These are phyloP conservation scores for Acanthurus lineatus DNA, from an alignment of 2,797 vertebrate genomes.

Conservation along the genomic window DNA sequence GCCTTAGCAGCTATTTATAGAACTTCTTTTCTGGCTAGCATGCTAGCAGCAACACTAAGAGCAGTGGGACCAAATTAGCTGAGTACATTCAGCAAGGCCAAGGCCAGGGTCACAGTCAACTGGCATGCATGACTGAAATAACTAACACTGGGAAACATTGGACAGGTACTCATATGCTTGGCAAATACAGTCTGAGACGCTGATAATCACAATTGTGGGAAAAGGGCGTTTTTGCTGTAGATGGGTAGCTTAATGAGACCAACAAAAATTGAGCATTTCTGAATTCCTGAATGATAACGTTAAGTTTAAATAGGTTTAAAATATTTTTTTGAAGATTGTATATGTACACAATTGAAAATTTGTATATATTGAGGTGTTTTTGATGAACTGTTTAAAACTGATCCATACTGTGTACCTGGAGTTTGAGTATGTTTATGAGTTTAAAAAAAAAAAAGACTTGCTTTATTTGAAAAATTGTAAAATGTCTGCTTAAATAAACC, in stretches of 20 bases:
- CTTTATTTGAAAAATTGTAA: too few relatives aligned
- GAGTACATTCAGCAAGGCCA: slow-evolving; percentile 49
- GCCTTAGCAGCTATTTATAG: slow-evolving; percentile 71
- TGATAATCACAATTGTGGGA: not conserved
- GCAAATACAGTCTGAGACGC: slow-evolving; percentile 1
- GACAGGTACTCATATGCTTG: not conserved
- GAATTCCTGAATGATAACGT: not conserved
- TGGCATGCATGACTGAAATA: slow-evolving; percentile 25
- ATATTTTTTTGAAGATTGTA: too few relatives aligned
- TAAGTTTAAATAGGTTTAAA: too few relatives aligned
- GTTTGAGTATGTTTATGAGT: too few relatives aligned
- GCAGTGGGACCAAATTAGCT: slow-evolving; percentile 66
- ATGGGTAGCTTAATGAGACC: not conserved
- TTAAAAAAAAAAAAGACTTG: too few relatives aligned
- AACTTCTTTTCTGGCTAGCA: slow-evolving; percentile 62
- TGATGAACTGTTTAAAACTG: too few relatives aligned
- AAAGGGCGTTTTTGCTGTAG: not conserved
- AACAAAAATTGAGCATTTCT: not conserved
- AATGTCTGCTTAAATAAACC: too few relatives aligned
- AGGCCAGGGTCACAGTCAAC: slow-evolving; percentile 56
- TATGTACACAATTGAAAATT: too few relatives aligned
- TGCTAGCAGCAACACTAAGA: slow-evolving; percentile 57
- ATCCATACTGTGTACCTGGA: too few relatives aligned
- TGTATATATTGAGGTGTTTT: too few relatives aligned
- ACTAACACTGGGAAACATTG: not conserved